Evolutionary conservation across 2,113 vertebrate species (phyloP).

Genomic region (Syngnathus typhle): DNA sequence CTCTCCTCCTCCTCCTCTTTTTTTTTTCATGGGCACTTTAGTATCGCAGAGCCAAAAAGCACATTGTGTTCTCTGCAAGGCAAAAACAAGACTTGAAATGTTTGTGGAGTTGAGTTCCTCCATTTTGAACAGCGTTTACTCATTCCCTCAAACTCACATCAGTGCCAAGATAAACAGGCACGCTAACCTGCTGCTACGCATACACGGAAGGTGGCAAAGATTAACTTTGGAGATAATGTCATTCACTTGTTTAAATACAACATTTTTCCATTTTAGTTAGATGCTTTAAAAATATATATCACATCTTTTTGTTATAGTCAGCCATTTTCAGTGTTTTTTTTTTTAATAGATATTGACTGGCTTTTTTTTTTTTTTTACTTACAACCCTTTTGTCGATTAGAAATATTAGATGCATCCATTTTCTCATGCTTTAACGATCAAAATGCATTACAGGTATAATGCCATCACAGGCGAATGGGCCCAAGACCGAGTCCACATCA

Average conservation of each 20-base stretch:
- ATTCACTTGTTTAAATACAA: background rate
- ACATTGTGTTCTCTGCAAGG: conserved; percentile 33
- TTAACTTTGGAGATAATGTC: background rate
- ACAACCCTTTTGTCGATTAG: no score
- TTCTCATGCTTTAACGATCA: background rate
- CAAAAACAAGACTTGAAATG: background rate
- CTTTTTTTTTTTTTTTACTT: no score
- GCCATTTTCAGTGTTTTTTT: no score
- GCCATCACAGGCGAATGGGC: conserved; percentile 86
- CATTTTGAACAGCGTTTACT: conserved; percentile 9
- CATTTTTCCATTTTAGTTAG: no score
- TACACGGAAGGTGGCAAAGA: background rate
- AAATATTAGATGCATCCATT: no score
- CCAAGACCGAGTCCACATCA: conserved; percentile 87
- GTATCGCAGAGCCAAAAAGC: conserved; percentile 11
- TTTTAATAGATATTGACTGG: no score
- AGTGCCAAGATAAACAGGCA: conserved; percentile 9
- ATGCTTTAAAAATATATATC: no score
- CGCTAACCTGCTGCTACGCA: conserved; percentile 13
- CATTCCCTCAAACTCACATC: background rate
- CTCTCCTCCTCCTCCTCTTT: conserved; percentile 6
- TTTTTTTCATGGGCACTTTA: background rate
- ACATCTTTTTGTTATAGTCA: no score
- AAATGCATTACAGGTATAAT: conserved; percentile 77
- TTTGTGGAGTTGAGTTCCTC: background rate